These are phyloP conservation scores for Passer domesticus DNA, from an alignment of 2,113 vertebrate species.

Conservation along the genomic window DNA sequence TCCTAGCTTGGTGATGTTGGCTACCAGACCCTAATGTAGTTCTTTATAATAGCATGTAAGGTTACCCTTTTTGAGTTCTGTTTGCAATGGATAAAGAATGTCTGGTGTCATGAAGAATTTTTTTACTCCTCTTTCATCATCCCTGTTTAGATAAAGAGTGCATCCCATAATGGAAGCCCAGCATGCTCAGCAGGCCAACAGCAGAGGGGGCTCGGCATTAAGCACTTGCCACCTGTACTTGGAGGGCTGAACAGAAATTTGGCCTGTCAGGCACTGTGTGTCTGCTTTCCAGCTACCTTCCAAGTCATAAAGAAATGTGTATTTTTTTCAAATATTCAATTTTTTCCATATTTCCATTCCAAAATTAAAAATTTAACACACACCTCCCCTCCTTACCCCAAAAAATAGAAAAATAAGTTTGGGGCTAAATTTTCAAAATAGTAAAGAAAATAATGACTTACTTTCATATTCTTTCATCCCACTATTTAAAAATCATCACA, in stretches of 20 bases:
- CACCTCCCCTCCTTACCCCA: too few relatives aligned
- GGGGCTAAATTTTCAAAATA: not conserved
- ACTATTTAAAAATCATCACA: not conserved
- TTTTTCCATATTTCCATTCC: not conserved
- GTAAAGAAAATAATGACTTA: not conserved
- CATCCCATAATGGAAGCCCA: not conserved
- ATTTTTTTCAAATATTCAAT: not conserved
- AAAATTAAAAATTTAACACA: not conserved
- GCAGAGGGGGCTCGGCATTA: slow-evolving; percentile 53
- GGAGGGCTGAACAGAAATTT: not conserved
- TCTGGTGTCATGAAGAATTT: not conserved
- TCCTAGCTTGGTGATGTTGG: not conserved
- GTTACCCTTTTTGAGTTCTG: not conserved
- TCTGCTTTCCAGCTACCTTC: not conserved
- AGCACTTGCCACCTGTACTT: not conserved
- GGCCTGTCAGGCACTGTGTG: not conserved
- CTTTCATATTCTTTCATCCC: not conserved
- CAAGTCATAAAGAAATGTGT: not conserved
- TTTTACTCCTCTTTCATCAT: not conserved
- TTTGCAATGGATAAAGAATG: not conserved
- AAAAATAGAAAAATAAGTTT: not conserved
- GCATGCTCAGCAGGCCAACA: not conserved
- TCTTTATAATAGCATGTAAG: not conserved
- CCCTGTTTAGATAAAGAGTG: not conserved
- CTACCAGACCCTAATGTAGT: not conserved